Conservation (phyloP, 2,113 vertebrate species). For the Actenoides hombroni region DNA sequence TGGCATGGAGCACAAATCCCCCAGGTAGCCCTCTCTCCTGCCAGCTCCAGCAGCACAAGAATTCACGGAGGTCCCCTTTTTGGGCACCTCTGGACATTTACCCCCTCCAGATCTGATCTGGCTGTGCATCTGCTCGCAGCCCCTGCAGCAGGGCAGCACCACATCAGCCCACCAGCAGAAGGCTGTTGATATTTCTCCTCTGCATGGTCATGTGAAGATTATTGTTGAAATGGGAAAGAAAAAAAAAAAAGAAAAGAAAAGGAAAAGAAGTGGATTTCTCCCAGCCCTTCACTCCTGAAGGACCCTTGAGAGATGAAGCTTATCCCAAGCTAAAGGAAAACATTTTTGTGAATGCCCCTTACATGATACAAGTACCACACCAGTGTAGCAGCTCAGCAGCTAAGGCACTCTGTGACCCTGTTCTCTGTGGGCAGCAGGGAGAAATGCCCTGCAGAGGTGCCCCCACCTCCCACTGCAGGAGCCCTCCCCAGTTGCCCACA, state of each 20-base stretch:
- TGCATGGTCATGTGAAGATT: neutral
- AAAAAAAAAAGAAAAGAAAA: neutral
- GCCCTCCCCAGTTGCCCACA: neutral
- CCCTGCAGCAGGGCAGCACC: fast-evolving
- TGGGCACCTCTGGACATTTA: neutral
- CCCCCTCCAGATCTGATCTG: too few species aligned
- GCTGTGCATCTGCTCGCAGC: fast-evolving
- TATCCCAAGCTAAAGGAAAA: neutral
- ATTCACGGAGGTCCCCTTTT: neutral
- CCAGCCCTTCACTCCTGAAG: neutral
- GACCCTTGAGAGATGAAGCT: neutral
- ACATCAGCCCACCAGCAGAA: neutral
- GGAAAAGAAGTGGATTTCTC: neutral
- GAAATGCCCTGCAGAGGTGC: neutral
- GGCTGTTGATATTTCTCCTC: neutral
- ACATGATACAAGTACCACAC: neutral
- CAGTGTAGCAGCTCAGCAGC: neutral
- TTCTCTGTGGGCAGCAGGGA: neutral
- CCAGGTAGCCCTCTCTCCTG: neutral
- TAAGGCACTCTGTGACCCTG: fast-evolving
- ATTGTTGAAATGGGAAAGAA: neutral
- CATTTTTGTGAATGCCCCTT: neutral
- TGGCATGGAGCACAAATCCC: neutral
- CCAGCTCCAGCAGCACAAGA: neutral
- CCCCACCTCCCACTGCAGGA: neutral